Base-by-base conservation (phyloP, 2,113 vertebrate species). In the Mesoclemmys tuberculata region DNA sequence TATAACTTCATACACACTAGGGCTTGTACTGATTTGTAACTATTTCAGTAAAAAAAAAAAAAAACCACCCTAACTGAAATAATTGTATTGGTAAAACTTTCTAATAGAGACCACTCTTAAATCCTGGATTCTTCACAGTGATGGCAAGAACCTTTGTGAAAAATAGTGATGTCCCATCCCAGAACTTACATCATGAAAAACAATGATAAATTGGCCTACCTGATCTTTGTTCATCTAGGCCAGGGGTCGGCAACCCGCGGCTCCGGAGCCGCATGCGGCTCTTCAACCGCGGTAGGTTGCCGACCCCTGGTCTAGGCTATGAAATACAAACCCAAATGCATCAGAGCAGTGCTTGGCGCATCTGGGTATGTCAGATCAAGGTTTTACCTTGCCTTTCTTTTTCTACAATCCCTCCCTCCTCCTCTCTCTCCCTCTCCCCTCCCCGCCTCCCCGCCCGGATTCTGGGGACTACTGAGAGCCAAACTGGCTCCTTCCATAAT, bases 1-100 rank as follows among this genome's bases (percentile, higher is more conserved):
- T 89, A 3, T 27, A 58, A 54, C 56, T 84, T 12, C 1, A 58
- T 24, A 78, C 19, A 83, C 4, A 26, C 41, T 78, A 77, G 80
- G 29, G 21, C 51, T 89, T 90, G 93, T 51, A n/a, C 44, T 48
- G 48, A 48, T 14, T n/a, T n/a, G 83, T 46, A 85, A 88, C 8
- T 75, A 13, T 74, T 24, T 64, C 91, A 41, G 31, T 85, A 81
- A 55, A 88, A 91, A 77, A 55, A 92, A 90, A 22, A n/a, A n/a
- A n/a, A n/a, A n/a, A n/a, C n/a, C n/a, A 1, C 2, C 12, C 0
- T n/a, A 38, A 80, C 22, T 80, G 48, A 87, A 75, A 56, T 79
- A 8, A 24, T 71, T 80, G 4, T 24, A 61, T 0, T 0, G 48
- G 82, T 56, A 68, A 21, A 78, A 56, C 58, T 81, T 49, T 54